phyloP scores from a whole-genome alignment of 2,888 invertebrate genomes.

The Rhagium mordax region DNA sequence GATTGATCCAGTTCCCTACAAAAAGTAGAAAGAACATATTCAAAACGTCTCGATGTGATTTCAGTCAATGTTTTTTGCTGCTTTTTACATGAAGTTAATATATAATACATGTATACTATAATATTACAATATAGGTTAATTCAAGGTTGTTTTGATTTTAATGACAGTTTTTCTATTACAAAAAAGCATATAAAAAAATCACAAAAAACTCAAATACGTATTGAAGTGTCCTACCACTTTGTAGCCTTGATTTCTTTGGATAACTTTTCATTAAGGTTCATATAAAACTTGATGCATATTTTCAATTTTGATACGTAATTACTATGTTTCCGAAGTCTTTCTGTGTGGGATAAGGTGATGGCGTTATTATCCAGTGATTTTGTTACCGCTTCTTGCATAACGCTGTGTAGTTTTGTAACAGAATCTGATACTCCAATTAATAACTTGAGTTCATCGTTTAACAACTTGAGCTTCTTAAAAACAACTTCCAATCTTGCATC shows the following conservation, averaged over 20 bases:
- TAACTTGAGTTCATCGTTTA: constrained; percentile 45
- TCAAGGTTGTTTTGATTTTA: no score
- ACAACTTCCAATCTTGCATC: constrained; percentile 54
- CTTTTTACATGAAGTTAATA: no score
- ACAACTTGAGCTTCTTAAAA: constrained; percentile 52
- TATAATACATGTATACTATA: no score
- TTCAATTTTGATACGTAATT: constrained; percentile 60
- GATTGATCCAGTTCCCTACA: constrained; percentile 48
- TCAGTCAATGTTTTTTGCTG: no score
- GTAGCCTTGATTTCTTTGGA: constrained; percentile 56
- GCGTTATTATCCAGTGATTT: constrained; percentile 46
- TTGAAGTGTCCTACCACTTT: constrained; percentile 53
- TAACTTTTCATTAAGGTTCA: constrained; percentile 58
- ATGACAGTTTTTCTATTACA: no score
- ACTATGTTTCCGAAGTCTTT: constrained; percentile 56
- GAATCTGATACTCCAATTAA: constrained; percentile 40
- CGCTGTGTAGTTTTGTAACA: constrained; percentile 46
- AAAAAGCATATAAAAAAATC: no score
- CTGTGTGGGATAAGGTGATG: constrained; percentile 53
- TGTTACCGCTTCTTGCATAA: constrained; percentile 45
- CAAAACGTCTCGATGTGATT: background rate
- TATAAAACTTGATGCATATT: constrained; percentile 59
- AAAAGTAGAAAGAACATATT: background rate
- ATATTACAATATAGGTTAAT: no score
- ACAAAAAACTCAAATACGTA: constrained; percentile 1